Evolutionary conservation across 2,113 vertebrate genomes (phyloP), one percentile per base, ranked within the genome.

Genomic region (Pseudolaguvia tuberculata): DNA sequence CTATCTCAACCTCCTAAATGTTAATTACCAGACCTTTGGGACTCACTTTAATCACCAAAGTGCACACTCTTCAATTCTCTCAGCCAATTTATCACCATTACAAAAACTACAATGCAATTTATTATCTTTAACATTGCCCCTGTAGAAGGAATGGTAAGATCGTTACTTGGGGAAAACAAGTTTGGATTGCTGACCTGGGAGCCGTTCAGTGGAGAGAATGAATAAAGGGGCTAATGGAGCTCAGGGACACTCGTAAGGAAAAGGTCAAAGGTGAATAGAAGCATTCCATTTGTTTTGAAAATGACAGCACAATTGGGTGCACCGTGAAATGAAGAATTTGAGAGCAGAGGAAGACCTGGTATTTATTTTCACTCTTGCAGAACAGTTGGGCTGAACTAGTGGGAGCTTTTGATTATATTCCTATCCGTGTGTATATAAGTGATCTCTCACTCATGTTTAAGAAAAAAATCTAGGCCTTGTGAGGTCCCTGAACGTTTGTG

Each of bases 221-320:
- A 70, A 74, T 70, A 13, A 63, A 56, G 48, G 52, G 45, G 47
- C 56, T 45, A 23, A 67, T 62, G 51, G 42, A 42, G 63, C 58
- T 65, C 50, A 76, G 53, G 15, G 47, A 45, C 17, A 65, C 14
- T 50, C 31, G 50, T 51, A 18, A 55, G 20, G 31, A 8, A 56
- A 13, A 23, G 77, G 71, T 79, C 72, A 80, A 72, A 78, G 68
- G 69, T 76, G 56, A 62, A 65, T 77, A n/a, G 35, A 81, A 71
- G 71, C 17, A 12, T 73, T 45, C 71, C 75, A 76, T 73, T 73
- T 78, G 57, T 69, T 75, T 39, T 69, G 39, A 55, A 15, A 65
- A 56, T 53, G 61, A 35, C 57, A 55, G 25, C 50, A 53, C 58
- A 77, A 47, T 70, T 23, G 56, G n/a, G 18, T 27, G 21, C 10